phyloP scores from a whole-genome alignment of 1,140 invertebrate species.

The Spodoptera frugiperda region DNA sequence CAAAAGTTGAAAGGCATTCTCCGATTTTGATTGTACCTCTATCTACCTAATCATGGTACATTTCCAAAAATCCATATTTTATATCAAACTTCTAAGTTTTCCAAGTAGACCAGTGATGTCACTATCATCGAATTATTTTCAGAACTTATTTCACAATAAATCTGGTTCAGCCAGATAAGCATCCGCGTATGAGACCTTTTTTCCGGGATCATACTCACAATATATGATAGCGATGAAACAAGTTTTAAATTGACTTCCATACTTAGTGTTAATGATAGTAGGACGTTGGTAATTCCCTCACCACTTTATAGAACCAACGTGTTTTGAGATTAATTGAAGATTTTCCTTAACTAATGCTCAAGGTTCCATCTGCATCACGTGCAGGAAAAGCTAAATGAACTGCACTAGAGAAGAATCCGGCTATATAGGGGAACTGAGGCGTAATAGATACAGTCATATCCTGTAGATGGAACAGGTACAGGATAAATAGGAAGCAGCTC shows the following conservation, averaged over 20 bases:
- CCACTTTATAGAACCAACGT: slow-evolving; percentile 6
- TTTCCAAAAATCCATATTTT: too few relatives aligned
- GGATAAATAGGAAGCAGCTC: too few relatives aligned
- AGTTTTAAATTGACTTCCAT: not conserved
- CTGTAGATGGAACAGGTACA: not conserved
- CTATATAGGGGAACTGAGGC: not conserved
- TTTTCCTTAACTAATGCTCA: slow-evolving; percentile 41
- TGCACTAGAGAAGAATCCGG: slow-evolving; percentile 8
- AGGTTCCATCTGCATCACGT: slow-evolving; percentile 31
- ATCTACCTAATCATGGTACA: too few relatives aligned
- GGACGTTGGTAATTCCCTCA: slow-evolving; percentile 21
- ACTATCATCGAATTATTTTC: not conserved
- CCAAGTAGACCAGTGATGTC: not conserved
- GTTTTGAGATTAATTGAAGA: slow-evolving; percentile 29
- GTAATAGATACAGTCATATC: slow-evolving; percentile 8
- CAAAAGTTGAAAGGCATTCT: too few relatives aligned
- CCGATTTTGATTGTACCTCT: too few relatives aligned
- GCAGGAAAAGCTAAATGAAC: slow-evolving; percentile 28
- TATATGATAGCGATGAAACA: slow-evolving; percentile 1
- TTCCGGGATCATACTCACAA: slow-evolving; percentile 27
- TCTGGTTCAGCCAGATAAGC: not conserved
- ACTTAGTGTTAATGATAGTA: slow-evolving; percentile 4
- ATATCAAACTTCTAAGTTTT: too few relatives aligned
- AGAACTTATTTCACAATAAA: slow-evolving; percentile 6
- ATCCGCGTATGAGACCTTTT: not conserved